phyloP scores from a whole-genome alignment of 2,888 invertebrate genomes.

The Molanna angustata region DNA sequence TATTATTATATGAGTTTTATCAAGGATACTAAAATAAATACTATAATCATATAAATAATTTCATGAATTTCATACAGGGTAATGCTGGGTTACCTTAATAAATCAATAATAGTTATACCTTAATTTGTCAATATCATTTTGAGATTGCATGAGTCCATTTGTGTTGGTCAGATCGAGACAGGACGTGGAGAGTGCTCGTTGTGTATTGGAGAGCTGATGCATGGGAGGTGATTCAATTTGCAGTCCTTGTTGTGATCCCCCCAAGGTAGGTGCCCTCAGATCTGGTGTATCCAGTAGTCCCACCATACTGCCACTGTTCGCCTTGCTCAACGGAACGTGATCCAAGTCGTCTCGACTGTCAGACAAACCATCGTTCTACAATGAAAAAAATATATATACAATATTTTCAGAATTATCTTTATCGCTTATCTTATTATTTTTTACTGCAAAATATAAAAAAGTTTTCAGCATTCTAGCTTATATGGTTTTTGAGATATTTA shows the following conservation, averaged over 20 bases:
- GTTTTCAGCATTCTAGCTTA: no score
- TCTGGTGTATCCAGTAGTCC: slow-evolving; percentile 27
- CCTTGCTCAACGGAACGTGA: slow-evolving; percentile 32
- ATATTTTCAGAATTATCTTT: no score
- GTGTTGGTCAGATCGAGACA: slow-evolving; percentile 59
- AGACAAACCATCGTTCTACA: slow-evolving; percentile 35
- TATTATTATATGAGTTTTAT: no score
- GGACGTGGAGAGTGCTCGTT: slow-evolving; percentile 63
- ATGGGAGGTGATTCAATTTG: slow-evolving; percentile 7
- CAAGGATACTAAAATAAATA: no score
- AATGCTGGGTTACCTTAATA: not conserved
- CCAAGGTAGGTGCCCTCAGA: slow-evolving; percentile 11
- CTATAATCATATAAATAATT: no score
- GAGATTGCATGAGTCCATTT: slow-evolving; percentile 35
- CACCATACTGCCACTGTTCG: slow-evolving; percentile 41
- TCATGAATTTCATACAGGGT: no score
- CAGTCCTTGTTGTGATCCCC: slow-evolving; percentile 30
- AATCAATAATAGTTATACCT: slow-evolving; percentile 32
- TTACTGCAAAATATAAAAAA: no score
- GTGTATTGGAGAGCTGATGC: slow-evolving; percentile 46
- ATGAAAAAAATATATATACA: no score
- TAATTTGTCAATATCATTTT: slow-evolving; percentile 38
- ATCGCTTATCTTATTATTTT: no score
- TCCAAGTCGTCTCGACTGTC: slow-evolving; percentile 41
- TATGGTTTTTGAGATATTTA: no score